phyloP scores from a whole-genome alignment of 2,888 invertebrate genomes.

The Troglohyphantes excavatus region DNA sequence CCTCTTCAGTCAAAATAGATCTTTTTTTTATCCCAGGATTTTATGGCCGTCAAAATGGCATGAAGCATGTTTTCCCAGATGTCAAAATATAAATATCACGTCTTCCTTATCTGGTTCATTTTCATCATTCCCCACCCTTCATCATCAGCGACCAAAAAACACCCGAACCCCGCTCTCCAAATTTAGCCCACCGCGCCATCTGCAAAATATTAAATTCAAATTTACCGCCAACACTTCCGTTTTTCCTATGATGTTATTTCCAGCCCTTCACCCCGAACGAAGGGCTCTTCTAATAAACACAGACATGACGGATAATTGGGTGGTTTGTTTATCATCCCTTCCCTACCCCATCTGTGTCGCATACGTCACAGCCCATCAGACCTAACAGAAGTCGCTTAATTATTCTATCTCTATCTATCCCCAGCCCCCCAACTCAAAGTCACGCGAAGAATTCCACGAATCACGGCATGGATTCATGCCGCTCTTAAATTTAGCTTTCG shows the following conservation, averaged over 20 bases:
- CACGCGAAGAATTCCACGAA: slow-evolving; percentile 71
- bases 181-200: slow-evolving; percentile 25
- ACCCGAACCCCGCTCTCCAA: neutral
- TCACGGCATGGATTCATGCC: slow-evolving; percentile 58
- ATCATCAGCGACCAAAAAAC: neutral
- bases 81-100: no score
- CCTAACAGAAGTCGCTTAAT: slow-evolving; percentile 55
- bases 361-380: slow-evolving; percentile 61
- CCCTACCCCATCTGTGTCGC: slow-evolving; percentile 48
- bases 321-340: slow-evolving; percentile 65
- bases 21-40: no score
- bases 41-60: no score
- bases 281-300: slow-evolving; percentile 53
- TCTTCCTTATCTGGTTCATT: no score
- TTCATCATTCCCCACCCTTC: neutral
- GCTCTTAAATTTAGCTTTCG: slow-evolving; percentile 75
- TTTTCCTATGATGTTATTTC: slow-evolving; percentile 30
- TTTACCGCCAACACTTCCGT: neutral
- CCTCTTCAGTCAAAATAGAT: no score
- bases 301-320: slow-evolving; percentile 55
- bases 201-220: slow-evolving; percentile 55
- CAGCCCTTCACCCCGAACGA: slow-evolving; percentile 1
- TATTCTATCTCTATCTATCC: slow-evolving; percentile 52
- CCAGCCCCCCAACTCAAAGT: slow-evolving; percentile 15
- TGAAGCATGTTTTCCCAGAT: no score